Base-by-base conservation (phyloP, 2,888 invertebrate species). In the Keiferia lycopersicella region DNA sequence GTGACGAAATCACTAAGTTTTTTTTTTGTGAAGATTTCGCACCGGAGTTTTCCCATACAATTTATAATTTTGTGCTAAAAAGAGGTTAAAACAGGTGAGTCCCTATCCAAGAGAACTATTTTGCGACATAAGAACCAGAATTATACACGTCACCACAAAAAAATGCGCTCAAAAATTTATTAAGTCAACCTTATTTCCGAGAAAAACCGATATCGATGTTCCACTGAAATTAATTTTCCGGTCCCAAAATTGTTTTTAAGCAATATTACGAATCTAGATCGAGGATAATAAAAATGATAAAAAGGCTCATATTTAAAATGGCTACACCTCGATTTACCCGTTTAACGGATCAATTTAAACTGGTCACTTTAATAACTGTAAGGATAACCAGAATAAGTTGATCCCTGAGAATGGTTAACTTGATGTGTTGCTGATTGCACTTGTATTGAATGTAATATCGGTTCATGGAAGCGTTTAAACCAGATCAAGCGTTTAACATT, bases 391-490 rank as follows among this genome's bases (percentile, higher is more conserved):
- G 34, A 8, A 10, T 10, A 34, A 8, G 10, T 34, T 8, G 34
- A 34, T 34, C 34, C 1, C 10, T 34, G 3, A 8, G 8, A 34
- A 34, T 34, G 34, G 34, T 34, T 2, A 34, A 34, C 34, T 34
- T 10, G 6, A 4, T 34, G 34, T 34, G 34, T 34, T 8, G 34
- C 8, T 34, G 4, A 34, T 34, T 7, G 53, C n/a, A 30, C 53
- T 50, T 58, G 66, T 64, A 67, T 67, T 64, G 67, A 67, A 63
- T 63, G 61, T 53, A 65, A 66, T 72, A 80, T 80, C 73, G 73
- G 73, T 84, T 80, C 83, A 76, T 69, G 71, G 83, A 84, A 83
- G 67, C 69, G 75, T 73, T 76, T 71, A 71, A 81, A 83, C 74
- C 74, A 80, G 82, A 82, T 76, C 82, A 79, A 71, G 73, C 73